These are phyloP conservation scores for Orius insidiosus DNA, from an alignment of 1,140 invertebrate genomes.

Conservation along the genomic window DNA sequence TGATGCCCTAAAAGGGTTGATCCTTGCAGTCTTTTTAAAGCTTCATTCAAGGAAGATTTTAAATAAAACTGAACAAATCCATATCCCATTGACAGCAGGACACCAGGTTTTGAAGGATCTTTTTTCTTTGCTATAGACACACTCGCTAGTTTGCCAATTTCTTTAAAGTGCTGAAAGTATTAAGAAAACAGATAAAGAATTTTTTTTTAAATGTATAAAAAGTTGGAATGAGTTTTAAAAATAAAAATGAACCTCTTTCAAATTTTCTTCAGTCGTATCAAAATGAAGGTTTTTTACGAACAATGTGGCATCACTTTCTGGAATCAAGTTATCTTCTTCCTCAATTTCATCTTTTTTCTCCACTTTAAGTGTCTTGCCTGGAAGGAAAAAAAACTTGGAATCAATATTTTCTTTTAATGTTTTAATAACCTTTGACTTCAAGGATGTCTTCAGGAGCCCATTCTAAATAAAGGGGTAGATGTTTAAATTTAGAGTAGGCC, in stretches of 20 bases:
- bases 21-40: conserved; percentile 74
- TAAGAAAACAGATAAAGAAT: too few relatives aligned
- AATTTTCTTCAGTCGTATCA: conserved; percentile 53
- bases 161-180: conserved; percentile 52
- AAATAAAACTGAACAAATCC: conserved; percentile 84
- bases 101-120: conserved; percentile 58
- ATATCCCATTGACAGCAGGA: conserved; percentile 75
- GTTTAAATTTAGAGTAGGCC: conserved; percentile 82
- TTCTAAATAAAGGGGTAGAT: conserved; percentile 86
- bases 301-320: conserved; percentile 65
- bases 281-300: conserved; percentile 97
- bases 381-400: too few relatives aligned
- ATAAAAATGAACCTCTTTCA: conserved; percentile 44
- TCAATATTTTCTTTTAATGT: conserved; percentile 9
- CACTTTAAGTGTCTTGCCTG: conserved; percentile 14
- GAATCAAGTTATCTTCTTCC: conserved; percentile 33
- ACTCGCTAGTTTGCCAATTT: conserved; percentile 55
- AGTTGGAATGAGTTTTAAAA: too few relatives aligned
- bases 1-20: conserved; percentile 72
- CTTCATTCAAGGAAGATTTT: conserved; percentile 51
- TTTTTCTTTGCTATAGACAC: conserved; percentile 72
- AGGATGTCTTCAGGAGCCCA: conserved; percentile 80
- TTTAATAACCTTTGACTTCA: conserved; percentile 16
- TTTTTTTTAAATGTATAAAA: too few relatives aligned
- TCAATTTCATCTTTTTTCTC: conserved; percentile 19